Conservation (phyloP, 2,888 invertebrate species). For the Strigamia maritima region DNA sequence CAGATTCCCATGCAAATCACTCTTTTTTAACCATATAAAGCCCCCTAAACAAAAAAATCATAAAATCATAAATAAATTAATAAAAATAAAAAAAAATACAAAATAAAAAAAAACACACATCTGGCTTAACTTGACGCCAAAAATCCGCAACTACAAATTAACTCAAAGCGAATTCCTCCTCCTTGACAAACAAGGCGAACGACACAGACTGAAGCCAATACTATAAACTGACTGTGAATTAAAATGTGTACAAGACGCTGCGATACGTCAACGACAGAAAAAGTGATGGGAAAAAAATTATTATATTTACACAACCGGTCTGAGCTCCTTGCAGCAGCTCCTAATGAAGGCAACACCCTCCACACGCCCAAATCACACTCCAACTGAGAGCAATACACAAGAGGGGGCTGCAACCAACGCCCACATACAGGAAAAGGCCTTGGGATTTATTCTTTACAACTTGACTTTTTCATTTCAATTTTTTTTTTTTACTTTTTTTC, state of each 20-base stretch:
- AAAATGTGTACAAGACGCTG: background rate
- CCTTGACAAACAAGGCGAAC: background rate
- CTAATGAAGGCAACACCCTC: conserved; percentile 16
- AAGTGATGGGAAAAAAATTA: background rate
- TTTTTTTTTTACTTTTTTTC: background rate
- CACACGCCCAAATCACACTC: conserved; percentile 19
- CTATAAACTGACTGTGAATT: background rate
- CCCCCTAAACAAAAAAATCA: background rate
- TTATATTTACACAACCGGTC: conserved; percentile 6
- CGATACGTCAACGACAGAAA: background rate
- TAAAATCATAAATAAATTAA: background rate
- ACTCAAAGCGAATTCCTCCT: background rate
- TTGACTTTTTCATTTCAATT: background rate
- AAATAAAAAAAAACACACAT: no score
- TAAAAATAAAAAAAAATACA: no score
- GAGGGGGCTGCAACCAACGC: conserved; percentile 20
- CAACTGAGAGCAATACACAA: background rate
- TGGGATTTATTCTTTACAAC: conserved; percentile 11
- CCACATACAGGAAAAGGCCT: conserved; percentile 7
- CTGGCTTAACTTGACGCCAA: background rate
- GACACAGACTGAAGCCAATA: background rate
- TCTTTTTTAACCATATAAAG: background rate
- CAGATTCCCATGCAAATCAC: background rate
- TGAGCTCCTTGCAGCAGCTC: background rate
- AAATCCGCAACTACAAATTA: background rate